Evolutionary conservation across 2,888 invertebrate genomes (phyloP).

Genomic region (Ophioninae sp.): DNA sequence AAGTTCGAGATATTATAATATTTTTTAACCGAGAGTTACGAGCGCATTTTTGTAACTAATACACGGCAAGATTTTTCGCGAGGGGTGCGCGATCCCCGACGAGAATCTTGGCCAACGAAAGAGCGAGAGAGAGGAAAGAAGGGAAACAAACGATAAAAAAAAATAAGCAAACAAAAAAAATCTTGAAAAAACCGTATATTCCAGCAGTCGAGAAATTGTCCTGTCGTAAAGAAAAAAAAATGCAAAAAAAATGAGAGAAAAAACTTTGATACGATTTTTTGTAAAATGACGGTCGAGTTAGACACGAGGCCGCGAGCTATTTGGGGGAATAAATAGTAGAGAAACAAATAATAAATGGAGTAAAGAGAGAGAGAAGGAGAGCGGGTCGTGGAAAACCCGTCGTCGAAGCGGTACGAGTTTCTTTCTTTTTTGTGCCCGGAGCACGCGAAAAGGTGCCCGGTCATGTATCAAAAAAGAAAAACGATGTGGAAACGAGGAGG

Average conservation of each 20-base stretch:
- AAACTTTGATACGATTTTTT: conserved; percentile 63
- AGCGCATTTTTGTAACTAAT: conserved; percentile 54
- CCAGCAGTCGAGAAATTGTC: conserved; percentile 56
- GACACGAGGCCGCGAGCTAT: conserved; percentile 25
- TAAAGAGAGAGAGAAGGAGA: background rate
- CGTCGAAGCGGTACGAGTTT: conserved; percentile 21
- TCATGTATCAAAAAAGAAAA: background rate
- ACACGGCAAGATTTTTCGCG: conserved; percentile 23
- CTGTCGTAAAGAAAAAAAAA: conserved; percentile 46
- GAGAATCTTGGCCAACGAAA: conserved; percentile 38
- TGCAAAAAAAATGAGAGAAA: conserved; percentile 1
- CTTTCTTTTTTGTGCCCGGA: background rate
- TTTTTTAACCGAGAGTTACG: conserved; percentile 60
- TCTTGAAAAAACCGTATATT: conserved; percentile 42
- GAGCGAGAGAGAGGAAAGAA: background rate
- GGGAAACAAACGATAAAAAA: conserved; percentile 6
- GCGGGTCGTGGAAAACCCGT: background rate
- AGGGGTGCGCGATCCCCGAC: conserved; percentile 15
- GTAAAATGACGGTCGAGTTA: conserved; percentile 49
- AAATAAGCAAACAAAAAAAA: conserved; percentile 9
- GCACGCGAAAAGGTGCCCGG: background rate
- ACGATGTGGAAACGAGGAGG: background rate
- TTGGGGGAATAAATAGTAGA: conserved; percentile 6
- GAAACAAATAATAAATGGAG: conserved; percentile 13
- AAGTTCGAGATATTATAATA: conserved; percentile 54